Percentiles rank a stretch among this genome's conserved stretches.
phyloP scores from a whole-genome alignment of 2,797 vertebrate species.

The Cyclopterus lumpus region DNA sequence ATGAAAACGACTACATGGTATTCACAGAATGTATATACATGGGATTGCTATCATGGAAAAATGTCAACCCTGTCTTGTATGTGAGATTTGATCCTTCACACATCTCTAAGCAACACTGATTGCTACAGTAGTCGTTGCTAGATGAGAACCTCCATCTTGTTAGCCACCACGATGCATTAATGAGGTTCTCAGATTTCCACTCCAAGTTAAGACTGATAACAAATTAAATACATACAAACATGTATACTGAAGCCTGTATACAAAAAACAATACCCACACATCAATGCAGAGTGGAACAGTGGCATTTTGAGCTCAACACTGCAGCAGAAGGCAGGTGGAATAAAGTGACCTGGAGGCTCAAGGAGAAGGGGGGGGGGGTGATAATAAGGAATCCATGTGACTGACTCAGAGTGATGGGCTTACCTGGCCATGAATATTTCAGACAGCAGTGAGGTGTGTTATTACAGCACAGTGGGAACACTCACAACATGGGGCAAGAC shows the following conservation, averaged over 20 bases:
- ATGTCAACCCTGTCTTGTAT: neutral
- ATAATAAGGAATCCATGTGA: conserved; percentile 79
- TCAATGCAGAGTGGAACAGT: conserved; percentile 46
- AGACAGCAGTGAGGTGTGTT: conserved; percentile 81
- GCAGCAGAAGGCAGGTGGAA: conserved; percentile 67
- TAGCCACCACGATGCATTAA: neutral
- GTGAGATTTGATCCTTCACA: neutral
- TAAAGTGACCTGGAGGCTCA: conserved; percentile 70
- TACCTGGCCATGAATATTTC: conserved; percentile 85
- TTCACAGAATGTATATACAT: neutral
- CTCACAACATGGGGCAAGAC: conserved; percentile 75
- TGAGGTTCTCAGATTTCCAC: neutral
- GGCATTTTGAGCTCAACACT: conserved; percentile 54
- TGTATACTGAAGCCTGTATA: conserved; percentile 3
- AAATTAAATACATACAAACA: conserved; percentile 5
- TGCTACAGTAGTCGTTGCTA: neutral
- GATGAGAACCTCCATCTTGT: neutral
- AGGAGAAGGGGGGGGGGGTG: conserved; percentile 49
- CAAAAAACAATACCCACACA: conserved; percentile 32
- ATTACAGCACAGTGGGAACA: conserved; percentile 78
- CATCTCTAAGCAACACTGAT: neutral
- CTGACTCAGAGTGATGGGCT: conserved; percentile 74
- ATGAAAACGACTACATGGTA: neutral
- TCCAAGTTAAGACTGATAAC: neutral
- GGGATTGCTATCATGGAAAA: neutral